A percentile compares a stretch with the other conserved stretches of the same genome.
These are phyloP conservation scores for Oceanodroma tethys DNA, from an alignment of 2,113 vertebrate species.

Conservation along the genomic window DNA sequence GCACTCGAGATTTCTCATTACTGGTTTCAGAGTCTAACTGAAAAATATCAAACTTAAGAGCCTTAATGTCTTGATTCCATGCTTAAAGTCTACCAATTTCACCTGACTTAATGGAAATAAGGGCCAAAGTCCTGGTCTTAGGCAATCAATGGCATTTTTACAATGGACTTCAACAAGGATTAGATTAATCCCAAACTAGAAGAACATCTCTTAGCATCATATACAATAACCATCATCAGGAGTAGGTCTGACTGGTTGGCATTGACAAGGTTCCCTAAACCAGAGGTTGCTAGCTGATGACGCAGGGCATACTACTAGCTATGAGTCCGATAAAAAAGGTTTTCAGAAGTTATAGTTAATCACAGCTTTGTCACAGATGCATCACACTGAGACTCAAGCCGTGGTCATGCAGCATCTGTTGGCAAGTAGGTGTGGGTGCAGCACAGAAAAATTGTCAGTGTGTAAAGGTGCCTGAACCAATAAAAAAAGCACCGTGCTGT, in stretches of 20 bases:
- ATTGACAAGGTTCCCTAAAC: not conserved
- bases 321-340: not conserved
- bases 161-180: not conserved
- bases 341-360: not conserved
- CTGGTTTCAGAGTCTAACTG: not conserved
- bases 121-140: not conserved
- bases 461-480: not conserved
- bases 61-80: not conserved
- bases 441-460: not conserved
- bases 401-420: not conserved
- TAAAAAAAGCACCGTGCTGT: fast-evolving
- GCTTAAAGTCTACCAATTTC: not conserved
- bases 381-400: not conserved
- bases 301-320: not conserved
- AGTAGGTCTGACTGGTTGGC: not conserved
- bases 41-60: not conserved
- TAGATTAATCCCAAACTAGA: not conserved
- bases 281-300: not conserved
- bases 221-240: not conserved
- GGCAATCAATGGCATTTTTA: not conserved
- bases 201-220: not conserved
- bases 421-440: not conserved
- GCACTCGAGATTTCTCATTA: not conserved
- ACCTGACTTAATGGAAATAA: not conserved
- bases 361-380: not conserved